Evolutionary conservation across 2,113 vertebrate species (phyloP), one percentile per base, ranked within the genome.

Genomic region (Murina feae): DNA sequence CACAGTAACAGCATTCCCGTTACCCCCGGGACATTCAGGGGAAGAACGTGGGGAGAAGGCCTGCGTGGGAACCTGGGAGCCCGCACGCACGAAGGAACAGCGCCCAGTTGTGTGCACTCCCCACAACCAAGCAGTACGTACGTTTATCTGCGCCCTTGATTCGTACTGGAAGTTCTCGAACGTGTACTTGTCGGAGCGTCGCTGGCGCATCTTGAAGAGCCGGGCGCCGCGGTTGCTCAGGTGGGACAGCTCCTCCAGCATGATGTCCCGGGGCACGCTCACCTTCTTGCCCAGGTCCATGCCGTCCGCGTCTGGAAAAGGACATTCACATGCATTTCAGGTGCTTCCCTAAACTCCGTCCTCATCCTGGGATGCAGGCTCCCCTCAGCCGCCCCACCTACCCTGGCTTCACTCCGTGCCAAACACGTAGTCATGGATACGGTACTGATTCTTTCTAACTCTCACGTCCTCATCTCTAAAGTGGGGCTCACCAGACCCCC

Each of bases 171-270:
- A 97, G 63, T 98, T 99, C 97, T 99, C 99, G 39, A 99, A 99
- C 0, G 99, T 99, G 95, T 99, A 99, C 97, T 99, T 99, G 97
- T 99, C 99, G 0, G 99, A 99, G 96, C 99, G 99, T 93, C 98
- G 98, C 98, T 99, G 99, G 25, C 99, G 99, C 98, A 99, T 99
- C 98, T 99, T 99, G 97, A 99, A 99, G 49, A 99, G 99, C 44
- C 99, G 98, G 90, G 99, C 99, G 2, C 99, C 99, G 71, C 99
- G 98, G 97, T 99, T 99, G 93, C 98, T 98, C 85, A 99, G 97
- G 0, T 99, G 98, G 0, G 99, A 99, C 65, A 99, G 93, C 94
- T 99, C 99, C 78, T 99, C 99, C 96, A 99, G 97, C 99, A 99
- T 99, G 97, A 99, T 99, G 90, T 99, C 99, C 96, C 98, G 99